phyloP scores from a whole-genome alignment of 2,797 vertebrate genomes.

The Spinus pinus region DNA sequence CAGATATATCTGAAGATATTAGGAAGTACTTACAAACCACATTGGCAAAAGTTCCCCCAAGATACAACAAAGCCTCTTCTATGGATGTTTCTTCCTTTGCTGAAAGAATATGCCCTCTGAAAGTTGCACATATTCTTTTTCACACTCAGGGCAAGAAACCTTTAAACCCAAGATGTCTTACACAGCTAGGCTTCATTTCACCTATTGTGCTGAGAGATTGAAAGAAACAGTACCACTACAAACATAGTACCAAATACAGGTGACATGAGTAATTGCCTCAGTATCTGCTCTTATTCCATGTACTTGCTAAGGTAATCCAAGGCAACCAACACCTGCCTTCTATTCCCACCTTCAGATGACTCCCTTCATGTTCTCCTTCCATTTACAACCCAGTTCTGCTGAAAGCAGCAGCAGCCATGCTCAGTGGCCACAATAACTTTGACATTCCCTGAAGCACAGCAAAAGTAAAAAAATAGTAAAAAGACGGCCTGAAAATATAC shows the following conservation, averaged over 20 bases:
- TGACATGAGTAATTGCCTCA: background rate
- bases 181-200: background rate
- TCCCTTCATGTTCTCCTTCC: background rate
- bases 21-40: background rate
- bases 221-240: background rate
- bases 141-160: background rate
- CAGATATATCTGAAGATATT: background rate
- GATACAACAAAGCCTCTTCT: background rate
- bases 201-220: background rate
- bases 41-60: background rate
- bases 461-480: background rate
- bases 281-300: background rate
- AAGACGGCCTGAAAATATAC: background rate
- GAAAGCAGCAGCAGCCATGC: background rate
- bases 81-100: background rate
- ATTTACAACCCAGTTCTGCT: background rate
- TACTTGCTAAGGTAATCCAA: background rate
- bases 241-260: background rate
- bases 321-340: background rate
- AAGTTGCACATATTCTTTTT: background rate
- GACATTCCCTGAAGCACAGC: background rate
- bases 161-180: background rate
- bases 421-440: background rate
- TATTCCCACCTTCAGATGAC: background rate
- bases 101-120: background rate